Evolutionary conservation across 1,140 invertebrate genomes (phyloP), one percentile per base, ranked within the genome.

Genomic region (Brachionus angularis): DNA sequence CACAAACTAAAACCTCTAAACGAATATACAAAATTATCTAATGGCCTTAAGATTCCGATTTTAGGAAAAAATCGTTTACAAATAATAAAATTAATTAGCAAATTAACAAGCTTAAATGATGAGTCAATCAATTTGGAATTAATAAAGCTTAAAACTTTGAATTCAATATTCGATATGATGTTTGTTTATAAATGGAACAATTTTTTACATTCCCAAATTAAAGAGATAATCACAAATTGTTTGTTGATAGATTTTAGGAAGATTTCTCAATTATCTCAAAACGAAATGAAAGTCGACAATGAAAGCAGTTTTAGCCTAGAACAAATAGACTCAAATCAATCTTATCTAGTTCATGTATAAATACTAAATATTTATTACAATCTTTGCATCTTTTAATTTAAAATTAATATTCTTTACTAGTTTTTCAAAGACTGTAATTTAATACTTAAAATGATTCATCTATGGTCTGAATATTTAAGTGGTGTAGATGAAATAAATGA

Each of bases 381-480:
- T 25, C 25, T 8, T 18, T 2, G 3, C 23, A 46, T 46, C 23
- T 4, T 10, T 46, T 46, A 5, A 18, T 18, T 18, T 53, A 31
- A 4, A n/a, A 23, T 53, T 53, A 18, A 62, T 10, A 42, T 42
- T 42, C 10, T 42, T 16, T 42, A 10, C 16, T 42, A 67, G 62
- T 47, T 67, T 7, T 33, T 67, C 21, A 67, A 67, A 67, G 62
- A 67, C 47, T 67, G 62, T 50, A 67, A 67, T 67, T 50, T 67
- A 47, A 47, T 67, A 33, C 23, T 47, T 16, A 67, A 67, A 50
- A 23, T 67, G 31, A 23, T 67, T 29, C 42, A 67, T 33, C 36
- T 47, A 21, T 67, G 62, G 62, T 58, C 53, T 1, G 53, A 58
- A 39, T 47, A 67, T 31, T 50, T 47, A 10, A 27, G 29, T 49